A percentile compares a stretch with the other conserved stretches of the same genome.
Conservation (phyloP, 1,140 invertebrate genomes). For the Drosophila trapezifrons region DNA sequence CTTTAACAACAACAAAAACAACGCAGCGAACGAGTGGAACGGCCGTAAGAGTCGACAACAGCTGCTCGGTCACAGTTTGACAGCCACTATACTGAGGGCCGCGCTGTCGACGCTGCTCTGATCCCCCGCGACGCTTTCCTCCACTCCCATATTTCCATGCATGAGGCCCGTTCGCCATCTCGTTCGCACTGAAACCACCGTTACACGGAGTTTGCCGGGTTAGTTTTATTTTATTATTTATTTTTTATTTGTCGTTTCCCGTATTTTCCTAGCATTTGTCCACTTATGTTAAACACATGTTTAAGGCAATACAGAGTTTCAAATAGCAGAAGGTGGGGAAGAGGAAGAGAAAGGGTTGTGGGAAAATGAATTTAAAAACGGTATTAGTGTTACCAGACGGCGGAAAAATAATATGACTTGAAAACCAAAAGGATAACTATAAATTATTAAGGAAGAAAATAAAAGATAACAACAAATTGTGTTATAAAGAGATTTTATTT, state of each 20-base stretch:
- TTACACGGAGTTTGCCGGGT: constrained; percentile 67
- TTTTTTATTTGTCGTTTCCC: constrained; percentile 7
- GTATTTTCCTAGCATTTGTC: constrained; percentile 12
- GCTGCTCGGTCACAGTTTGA: constrained; percentile 61
- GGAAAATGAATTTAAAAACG: constrained; percentile 3
- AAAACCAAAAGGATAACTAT: too few species aligned
- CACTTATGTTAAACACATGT: constrained; percentile 52
- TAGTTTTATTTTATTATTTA: constrained; percentile 46
- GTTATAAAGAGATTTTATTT: too few species aligned
- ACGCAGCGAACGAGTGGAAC: constrained; percentile 54
- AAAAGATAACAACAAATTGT: too few species aligned
- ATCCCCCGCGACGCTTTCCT: constrained; percentile 51
- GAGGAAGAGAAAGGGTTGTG: constrained; percentile 9
- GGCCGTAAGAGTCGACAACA: constrained; percentile 52
- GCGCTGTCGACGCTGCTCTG: constrained; percentile 3
- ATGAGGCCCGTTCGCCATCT: constrained; percentile 45
- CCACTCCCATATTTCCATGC: constrained; percentile 28
- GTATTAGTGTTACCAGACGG: constrained; percentile 35
- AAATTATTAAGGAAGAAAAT: too few species aligned
- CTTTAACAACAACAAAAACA: constrained; percentile 43
- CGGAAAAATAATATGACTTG: too few species aligned
- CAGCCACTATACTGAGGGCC: constrained; percentile 16
- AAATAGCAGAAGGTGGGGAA: neutral
- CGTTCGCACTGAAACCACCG: constrained; percentile 39
- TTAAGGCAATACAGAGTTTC: neutral